phyloP scores from a whole-genome alignment of 2,888 invertebrate species.

The Trichopria drosophilae region DNA sequence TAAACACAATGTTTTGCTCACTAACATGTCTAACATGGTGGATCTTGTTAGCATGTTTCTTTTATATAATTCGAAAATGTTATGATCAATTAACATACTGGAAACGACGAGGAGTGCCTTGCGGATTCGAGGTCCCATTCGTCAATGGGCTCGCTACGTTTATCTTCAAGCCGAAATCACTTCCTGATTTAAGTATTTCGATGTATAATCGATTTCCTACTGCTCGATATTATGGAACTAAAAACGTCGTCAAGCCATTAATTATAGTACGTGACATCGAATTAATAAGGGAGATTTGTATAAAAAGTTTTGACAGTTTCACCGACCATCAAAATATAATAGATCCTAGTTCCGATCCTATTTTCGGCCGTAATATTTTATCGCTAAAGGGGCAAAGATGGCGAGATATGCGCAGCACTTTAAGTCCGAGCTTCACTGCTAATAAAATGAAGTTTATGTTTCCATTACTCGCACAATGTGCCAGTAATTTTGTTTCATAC shows the following conservation, averaged over 20 bases:
- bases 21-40: too few species aligned
- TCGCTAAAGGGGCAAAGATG: constrained; percentile 50
- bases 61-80: too few species aligned
- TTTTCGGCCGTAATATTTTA: constrained; percentile 42
- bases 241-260: constrained; percentile 37
- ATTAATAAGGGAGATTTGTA: constrained; percentile 42
- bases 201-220: constrained; percentile 22
- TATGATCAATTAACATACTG: too few species aligned
- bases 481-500: constrained; percentile 41
- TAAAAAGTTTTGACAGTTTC: too few species aligned
- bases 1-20: too few species aligned
- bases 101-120: too few species aligned
- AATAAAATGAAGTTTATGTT: too few species aligned
- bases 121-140: too few species aligned
- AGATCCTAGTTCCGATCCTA: constrained; percentile 38
- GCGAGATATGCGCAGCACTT: constrained; percentile 60
- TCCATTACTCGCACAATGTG: constrained; percentile 42
- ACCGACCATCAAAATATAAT: constrained; percentile 40
- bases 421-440: constrained; percentile 64
- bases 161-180: too few species aligned
- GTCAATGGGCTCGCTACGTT: too few species aligned
- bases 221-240: constrained; percentile 36
- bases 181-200: constrained; percentile 12
- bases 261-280: constrained; percentile 44
- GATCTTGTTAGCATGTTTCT: too few species aligned